Evolutionary conservation across 1,140 invertebrate genomes (phyloP).

Genomic region (Saccostrea echinata): DNA sequence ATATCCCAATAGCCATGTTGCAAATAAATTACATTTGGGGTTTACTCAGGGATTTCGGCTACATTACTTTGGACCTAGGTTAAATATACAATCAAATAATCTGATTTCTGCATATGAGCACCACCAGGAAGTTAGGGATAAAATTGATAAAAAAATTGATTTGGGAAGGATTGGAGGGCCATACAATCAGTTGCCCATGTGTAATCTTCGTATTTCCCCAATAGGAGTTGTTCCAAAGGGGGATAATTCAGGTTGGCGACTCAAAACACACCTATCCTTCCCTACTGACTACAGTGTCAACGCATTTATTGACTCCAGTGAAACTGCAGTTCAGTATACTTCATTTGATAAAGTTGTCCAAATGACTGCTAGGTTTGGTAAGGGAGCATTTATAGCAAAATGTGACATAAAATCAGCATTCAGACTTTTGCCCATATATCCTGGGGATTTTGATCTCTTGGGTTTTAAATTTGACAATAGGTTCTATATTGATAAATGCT

Average conservation of each 20-base stretch:
- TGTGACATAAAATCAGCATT: conserved; percentile 53
- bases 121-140: neutral
- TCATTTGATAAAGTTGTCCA: conserved; percentile 39
- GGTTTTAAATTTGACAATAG: conserved; percentile 45
- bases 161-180: conserved; percentile 33
- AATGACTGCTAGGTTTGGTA: conserved; percentile 16
- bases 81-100: neutral
- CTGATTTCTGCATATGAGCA: conserved; percentile 8
- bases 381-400: conserved; percentile 44
- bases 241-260: conserved; percentile 42
- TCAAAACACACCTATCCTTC: conserved; percentile 48
- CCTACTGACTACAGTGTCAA: neutral
- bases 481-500: conserved; percentile 55
- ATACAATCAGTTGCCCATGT: neutral
- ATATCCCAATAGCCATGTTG: too few relatives aligned
- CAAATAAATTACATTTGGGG: neutral
- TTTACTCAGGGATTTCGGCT: neutral
- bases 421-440: conserved; percentile 43
- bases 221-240: conserved; percentile 51
- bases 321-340: conserved; percentile 29
- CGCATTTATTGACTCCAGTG: conserved; percentile 38
- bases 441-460: conserved; percentile 53
- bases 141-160: too few relatives aligned
- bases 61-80: neutral
- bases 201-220: conserved; percentile 39